phyloP scores from a whole-genome alignment of 2,797 vertebrate genomes.

The Myotis findleyi region DNA sequence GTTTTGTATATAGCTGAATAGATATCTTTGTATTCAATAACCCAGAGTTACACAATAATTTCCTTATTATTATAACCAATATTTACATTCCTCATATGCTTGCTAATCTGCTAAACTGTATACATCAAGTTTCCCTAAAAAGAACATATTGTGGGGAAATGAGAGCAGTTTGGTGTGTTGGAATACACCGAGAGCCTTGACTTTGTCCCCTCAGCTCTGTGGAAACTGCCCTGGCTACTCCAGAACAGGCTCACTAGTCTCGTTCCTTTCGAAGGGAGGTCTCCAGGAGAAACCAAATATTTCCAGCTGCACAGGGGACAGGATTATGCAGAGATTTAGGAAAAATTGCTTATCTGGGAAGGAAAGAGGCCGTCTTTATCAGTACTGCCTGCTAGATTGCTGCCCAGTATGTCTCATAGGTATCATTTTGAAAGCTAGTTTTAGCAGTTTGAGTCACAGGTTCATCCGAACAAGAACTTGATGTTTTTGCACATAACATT shows the following conservation, averaged over 20 bases:
- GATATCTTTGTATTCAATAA: not conserved
- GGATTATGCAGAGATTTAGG: not conserved
- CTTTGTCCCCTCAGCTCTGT: not conserved
- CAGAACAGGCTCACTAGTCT: not conserved
- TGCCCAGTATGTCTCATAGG: not conserved
- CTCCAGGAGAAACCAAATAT: not conserved
- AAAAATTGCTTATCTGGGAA: not conserved
- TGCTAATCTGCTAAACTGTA: not conserved
- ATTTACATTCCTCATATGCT: not conserved
- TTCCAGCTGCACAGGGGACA: not conserved
- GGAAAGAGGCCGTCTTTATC: not conserved
- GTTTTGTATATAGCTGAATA: not conserved
- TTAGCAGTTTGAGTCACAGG: not conserved
- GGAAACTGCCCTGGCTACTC: not conserved
- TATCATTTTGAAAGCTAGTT: not conserved
- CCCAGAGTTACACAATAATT: not conserved
- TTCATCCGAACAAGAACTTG: not conserved
- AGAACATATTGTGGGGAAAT: not conserved
- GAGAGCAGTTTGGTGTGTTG: not conserved
- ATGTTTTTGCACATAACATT: not conserved
- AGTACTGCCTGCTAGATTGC: not conserved
- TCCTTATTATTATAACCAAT: not conserved
- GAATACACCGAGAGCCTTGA: fast-evolving
- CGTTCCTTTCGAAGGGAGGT: not conserved
- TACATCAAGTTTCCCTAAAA: not conserved